A percentile compares a stretch with the other conserved stretches of the same genome.
Evolutionary conservation across 2,113 vertebrate genomes (phyloP).

Genomic region (Pampusana beccarii): DNA sequence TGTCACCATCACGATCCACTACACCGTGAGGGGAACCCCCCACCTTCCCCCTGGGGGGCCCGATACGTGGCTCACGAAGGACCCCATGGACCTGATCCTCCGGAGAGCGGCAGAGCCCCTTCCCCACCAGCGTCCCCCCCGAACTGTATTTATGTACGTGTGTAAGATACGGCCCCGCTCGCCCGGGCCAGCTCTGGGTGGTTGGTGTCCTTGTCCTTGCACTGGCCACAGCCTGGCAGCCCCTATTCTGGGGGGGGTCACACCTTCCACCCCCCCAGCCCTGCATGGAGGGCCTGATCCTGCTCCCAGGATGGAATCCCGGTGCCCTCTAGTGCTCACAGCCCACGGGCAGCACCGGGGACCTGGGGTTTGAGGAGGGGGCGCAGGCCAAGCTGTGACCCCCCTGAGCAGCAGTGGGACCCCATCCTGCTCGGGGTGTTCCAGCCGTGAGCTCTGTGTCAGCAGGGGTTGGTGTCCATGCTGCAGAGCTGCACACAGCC

Average conservation of each 20-base stretch:
- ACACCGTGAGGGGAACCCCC: no score
- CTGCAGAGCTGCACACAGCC: accelerated
- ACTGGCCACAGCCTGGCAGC: not conserved
- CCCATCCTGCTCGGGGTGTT: accelerated
- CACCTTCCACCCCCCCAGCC: not conserved
- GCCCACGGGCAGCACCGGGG: accelerated
- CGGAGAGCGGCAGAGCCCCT: not conserved
- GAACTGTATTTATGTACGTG: conserved; percentile 59
- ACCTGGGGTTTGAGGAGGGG: accelerated
- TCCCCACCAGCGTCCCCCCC: not conserved
- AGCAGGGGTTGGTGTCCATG: accelerated
- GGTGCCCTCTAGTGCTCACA: not conserved
- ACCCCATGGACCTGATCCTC: not conserved
- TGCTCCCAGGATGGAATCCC: not conserved
- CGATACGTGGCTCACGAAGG: accelerated
- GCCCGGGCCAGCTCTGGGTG: not conserved
- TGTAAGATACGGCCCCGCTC: conserved; percentile 20
- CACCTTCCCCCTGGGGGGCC: accelerated
- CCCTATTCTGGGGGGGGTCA: accelerated
- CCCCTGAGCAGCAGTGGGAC: not conserved
- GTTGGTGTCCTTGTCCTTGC: not conserved
- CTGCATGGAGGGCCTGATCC: not conserved
- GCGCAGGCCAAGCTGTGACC: accelerated
- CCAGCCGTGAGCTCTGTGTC: accelerated
- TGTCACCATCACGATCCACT: no score